Percentiles rank a stretch among this genome's conserved stretches.
phyloP scores from a whole-genome alignment of 2,888 invertebrate species.

The Agrilus biguttatus region DNA sequence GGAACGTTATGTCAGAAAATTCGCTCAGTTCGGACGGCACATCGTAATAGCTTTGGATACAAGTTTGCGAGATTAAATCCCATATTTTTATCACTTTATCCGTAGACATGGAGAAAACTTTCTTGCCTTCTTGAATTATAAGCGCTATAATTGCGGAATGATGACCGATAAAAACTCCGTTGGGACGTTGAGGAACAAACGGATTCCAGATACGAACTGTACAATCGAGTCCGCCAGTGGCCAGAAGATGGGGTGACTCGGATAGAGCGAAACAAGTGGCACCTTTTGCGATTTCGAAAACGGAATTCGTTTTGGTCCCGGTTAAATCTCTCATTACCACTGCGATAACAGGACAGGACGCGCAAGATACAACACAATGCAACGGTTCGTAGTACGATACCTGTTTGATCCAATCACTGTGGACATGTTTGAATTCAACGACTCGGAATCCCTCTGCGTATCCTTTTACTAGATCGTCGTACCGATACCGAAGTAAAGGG shows the following conservation, averaged over 20 bases:
- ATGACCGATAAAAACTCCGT: conserved; percentile 51
- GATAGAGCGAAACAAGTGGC: conserved; percentile 47
- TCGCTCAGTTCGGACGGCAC: conserved; percentile 47
- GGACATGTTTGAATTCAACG: conserved; percentile 40
- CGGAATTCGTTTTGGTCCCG: conserved; percentile 39
- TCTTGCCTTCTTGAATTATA: conserved; percentile 52
- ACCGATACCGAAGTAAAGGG: conserved; percentile 39
- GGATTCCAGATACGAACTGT: conserved; percentile 61
- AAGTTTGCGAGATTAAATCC: conserved; percentile 50
- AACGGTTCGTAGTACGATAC: conserved; percentile 52
- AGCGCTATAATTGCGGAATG: conserved; percentile 51
- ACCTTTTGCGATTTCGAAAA: conserved; percentile 45
- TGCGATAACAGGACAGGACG: conserved; percentile 29
- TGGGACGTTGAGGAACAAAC: conserved; percentile 54
- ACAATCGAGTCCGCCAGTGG: conserved; percentile 65
- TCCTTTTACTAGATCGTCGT: conserved; percentile 28
- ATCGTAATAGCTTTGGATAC: conserved; percentile 57
- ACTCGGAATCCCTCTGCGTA: conserved; percentile 22
- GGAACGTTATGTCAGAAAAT: conserved; percentile 41
- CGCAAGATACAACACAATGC: conserved; percentile 50
- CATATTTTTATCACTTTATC: conserved; percentile 64
- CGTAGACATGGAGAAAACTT: conserved; percentile 56
- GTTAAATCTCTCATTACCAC: conserved; percentile 47
- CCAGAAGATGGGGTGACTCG: conserved; percentile 43
- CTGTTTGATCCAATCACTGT: conserved; percentile 55